Conservation (phyloP, 2,888 invertebrate genomes). For the Ochlodes sylvanus region DNA sequence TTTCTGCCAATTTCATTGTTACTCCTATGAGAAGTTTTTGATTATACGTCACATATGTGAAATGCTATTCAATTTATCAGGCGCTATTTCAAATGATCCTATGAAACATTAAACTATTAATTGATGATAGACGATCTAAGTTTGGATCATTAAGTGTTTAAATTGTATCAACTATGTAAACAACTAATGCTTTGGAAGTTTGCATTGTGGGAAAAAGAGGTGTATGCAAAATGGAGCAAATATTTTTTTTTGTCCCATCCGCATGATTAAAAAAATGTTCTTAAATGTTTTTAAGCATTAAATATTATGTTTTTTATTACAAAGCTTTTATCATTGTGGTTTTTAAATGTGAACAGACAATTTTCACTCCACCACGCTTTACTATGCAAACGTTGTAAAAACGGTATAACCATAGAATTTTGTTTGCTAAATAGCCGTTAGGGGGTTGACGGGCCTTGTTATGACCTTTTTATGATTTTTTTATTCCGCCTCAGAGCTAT, state of each 20-base stretch:
- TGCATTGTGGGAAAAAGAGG: no score
- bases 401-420: slow-evolving; percentile 34
- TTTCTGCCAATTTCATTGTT: slow-evolving; percentile 21
- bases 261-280: slow-evolving; percentile 1
- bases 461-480: slow-evolving; percentile 41
- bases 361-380: slow-evolving; percentile 22
- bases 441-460: slow-evolving; percentile 31
- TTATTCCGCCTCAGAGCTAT: slow-evolving; percentile 38
- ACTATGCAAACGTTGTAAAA: slow-evolving; percentile 31
- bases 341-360: slow-evolving; percentile 17
- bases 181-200: no score
- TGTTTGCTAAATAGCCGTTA: slow-evolving; percentile 39
- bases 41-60: neutral
- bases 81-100: neutral
- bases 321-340: slow-evolving; percentile 16
- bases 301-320: slow-evolving; percentile 8
- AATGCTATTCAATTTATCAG: neutral
- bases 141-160: no score
- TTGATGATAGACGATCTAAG: no score
- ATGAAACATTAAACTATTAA: no score
- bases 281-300: neutral
- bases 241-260: neutral
- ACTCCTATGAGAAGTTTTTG: slow-evolving; percentile 1
- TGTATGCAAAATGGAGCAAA: neutral
- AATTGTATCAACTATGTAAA: no score